Evolutionary conservation across 2,113 vertebrate genomes (phyloP), one percentile per base, ranked within the genome.

Genomic region (Athene cunicularia): DNA sequence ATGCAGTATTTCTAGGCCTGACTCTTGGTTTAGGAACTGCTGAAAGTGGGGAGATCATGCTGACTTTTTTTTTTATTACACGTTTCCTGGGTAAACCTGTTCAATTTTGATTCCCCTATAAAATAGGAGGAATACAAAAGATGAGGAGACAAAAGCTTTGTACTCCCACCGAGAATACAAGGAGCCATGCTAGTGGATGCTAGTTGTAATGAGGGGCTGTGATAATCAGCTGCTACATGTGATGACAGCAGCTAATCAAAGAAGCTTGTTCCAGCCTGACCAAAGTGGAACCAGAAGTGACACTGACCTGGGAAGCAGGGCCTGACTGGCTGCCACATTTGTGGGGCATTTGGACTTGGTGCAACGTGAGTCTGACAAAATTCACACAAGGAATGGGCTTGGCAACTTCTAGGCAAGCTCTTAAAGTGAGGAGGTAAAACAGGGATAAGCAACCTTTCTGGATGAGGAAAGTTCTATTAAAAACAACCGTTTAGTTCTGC

Each of bases 271-370:
- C 52, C 39, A 73, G 4, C 10, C 55, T 58, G 39, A 15, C 10
- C 49, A 15, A 13, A 15, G 22, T 37, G 41, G 62, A 41, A 50
- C 28, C 49, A 92, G 55, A 55, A 72, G n/a, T 11, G 14, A 4
- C 32, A 33, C 4, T 28, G 82, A 41, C 39, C 58, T 58, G 53
- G 60, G 35, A 41, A 90, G 49, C 39, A 72, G 35, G 14, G 8
- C 8, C 18, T 8, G 26, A n/a, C 17, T 82, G 37, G 27, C 43
- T 82, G 53, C 43, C 9, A 1, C 0, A 0, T 5, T 8, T 49
- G 14, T 12, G 45, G 22, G n/a, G 7, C 18, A 35, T 89, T 32
- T 52, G 45, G 63, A 32, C 18, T 39, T 2, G 1, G 30, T 37
- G 12, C 0, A 2, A 80, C n/a, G 9, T 30, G 13, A 22, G 41